Evolutionary conservation across 2,888 invertebrate species (phyloP).

Genomic region (Agrochola circellaris): DNA sequence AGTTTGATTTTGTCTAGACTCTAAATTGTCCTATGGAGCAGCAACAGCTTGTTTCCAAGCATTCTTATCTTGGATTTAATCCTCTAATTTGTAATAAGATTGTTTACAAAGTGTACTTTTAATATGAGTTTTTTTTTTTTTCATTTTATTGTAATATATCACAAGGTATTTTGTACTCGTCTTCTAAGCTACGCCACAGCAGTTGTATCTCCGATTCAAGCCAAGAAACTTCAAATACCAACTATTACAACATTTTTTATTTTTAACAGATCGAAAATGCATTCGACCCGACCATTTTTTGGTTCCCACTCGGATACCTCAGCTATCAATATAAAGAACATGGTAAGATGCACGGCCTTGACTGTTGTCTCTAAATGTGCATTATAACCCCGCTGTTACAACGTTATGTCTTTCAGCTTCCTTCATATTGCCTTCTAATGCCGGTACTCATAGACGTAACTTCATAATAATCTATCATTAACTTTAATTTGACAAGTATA

Average conservation of each 20-base stretch:
- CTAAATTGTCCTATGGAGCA: too few relatives aligned
- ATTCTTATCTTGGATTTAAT: too few relatives aligned
- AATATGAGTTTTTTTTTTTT: too few relatives aligned
- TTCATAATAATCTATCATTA: neutral
- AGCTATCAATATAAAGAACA: constrained; percentile 89
- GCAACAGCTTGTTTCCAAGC: too few relatives aligned
- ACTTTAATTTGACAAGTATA: neutral
- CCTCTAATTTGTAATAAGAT: too few relatives aligned
- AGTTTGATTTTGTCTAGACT: too few relatives aligned
- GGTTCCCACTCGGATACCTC: constrained; percentile 93
- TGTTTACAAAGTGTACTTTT: too few relatives aligned
- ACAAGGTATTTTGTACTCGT: too few relatives aligned
- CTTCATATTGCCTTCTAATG: neutral
- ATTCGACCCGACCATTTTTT: constrained; percentile 80
- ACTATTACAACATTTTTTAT: constrained; percentile 44
- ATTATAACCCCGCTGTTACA: constrained; percentile 47
- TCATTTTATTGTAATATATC: too few relatives aligned
- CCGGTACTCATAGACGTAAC: neutral
- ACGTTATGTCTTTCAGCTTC: constrained; percentile 28
- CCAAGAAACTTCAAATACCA: neutral
- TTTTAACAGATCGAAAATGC: constrained; percentile 79
- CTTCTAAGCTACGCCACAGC: neutral
- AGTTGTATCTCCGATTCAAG: neutral
- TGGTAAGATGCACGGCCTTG: constrained; percentile 85
- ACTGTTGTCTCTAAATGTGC: constrained; percentile 42